Base-by-base conservation (phyloP, 2,113 vertebrate species). In the Gadus chalcogrammus region DNA sequence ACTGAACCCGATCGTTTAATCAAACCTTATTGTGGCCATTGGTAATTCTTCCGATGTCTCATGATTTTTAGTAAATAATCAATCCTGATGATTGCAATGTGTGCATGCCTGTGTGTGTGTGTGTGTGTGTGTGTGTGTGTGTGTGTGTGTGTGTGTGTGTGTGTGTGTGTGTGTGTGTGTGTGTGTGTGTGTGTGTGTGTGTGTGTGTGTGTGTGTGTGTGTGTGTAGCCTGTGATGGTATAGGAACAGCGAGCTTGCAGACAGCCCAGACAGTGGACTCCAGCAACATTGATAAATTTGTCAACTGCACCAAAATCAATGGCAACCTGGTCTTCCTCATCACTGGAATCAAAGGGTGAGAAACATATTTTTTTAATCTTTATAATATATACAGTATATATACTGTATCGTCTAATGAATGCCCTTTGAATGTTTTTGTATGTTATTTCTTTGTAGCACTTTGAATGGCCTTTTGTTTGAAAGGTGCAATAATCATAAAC, bases 231-330 rank as follows among this genome's bases (percentile, higher is more conserved):
- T 99, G 97, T 77, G 97, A 99, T 67, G 97, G 97, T 69, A 97
- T 99, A 1, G 97, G 97, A 28, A 99, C 97, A 0, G 96, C 94
- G 61, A 96, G 94, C 15, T 81, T 99, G 64, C 93, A 94, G 86
- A 73, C 90, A 1, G 95, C 95, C 67, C 97, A 99, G 88, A 99
- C 97, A 0, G 96, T 99, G 74, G 97, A 99, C 88, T 96, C 96
- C 80, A 99, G 92, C 88, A 99, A 99, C 91, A 98, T 99, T 2
- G 97, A 98, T 92, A 97, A 94, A 81, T 99, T 99, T 87, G 85
- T 96, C 79, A 99, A 99, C 92, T 99, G 97, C 74, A 99, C 97
- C 72, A 99, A 99, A 91, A 99, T 99, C 92, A 99, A 99, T 66
- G 97, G 97, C 75, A 99, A 99, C 88, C 90, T 99, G 73, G 95